Percentiles rank a stretch among this genome's conserved stretches.
phyloP scores from a whole-genome alignment of 2,113 vertebrate species.

The Heliornis fulica region DNA sequence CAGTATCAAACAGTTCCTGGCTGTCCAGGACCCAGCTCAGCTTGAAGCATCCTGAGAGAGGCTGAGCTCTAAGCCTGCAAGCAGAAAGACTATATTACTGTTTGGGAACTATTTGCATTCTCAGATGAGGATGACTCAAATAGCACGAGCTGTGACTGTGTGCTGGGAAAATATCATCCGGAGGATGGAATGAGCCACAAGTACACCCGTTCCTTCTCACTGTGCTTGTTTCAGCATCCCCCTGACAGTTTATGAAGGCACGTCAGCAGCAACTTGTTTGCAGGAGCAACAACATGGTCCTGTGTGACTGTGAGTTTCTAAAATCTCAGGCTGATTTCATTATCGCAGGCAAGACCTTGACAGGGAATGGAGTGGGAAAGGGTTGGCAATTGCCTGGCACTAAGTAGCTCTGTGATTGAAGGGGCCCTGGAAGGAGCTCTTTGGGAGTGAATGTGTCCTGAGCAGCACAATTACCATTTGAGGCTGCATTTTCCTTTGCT shows the following conservation, averaged over 20 bases:
- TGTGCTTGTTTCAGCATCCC: background rate
- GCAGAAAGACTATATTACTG: background rate
- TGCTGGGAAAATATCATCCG: slow-evolving; percentile 53
- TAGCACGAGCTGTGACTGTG: slow-evolving; percentile 44
- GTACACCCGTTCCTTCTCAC: slow-evolving; percentile 12
- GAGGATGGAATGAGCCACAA: slow-evolving; percentile 25
- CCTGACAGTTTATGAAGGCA: background rate
- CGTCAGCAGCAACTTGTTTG: background rate
- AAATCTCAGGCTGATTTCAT: background rate
- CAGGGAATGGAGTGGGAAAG: background rate
- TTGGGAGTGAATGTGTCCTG: background rate
- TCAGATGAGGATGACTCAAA: slow-evolving; percentile 55
- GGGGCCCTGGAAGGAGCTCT: background rate
- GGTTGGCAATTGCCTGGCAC: background rate
- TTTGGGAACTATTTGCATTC: slow-evolving; percentile 10
- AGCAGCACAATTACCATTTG: background rate
- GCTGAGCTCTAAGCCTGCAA: background rate
- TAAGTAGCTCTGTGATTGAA: background rate
- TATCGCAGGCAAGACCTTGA: background rate
- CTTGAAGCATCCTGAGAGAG: background rate
- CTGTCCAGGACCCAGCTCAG: background rate
- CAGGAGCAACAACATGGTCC: background rate
- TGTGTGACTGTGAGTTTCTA: background rate
- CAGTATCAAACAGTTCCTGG: accelerated
- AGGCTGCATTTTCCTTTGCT: background rate